phyloP scores from a whole-genome alignment of 1,140 invertebrate genomes.

The Neodiprion virginianus region DNA sequence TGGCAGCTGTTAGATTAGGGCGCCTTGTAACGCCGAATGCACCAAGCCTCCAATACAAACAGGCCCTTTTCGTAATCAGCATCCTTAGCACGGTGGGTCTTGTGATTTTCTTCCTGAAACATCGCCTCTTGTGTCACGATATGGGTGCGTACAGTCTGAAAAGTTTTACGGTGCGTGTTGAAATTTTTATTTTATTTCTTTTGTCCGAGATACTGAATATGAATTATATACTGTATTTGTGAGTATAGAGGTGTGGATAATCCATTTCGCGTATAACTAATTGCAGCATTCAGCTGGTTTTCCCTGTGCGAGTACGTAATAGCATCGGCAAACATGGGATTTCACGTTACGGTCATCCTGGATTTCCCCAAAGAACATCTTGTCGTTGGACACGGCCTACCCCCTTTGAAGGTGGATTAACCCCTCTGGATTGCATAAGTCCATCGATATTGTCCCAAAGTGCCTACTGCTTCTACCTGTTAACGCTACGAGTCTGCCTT shows the following conservation, averaged over 20 bases:
- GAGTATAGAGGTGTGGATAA: conserved; percentile 1
- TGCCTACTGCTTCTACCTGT: conserved; percentile 49
- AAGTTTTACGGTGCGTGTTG: background rate
- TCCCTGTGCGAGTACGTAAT: conserved; percentile 91
- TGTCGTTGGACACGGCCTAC: conserved; percentile 70
- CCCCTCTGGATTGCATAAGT: conserved; percentile 39
- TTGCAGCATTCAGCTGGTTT: conserved; percentile 92
- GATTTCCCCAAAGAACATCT: conserved; percentile 85
- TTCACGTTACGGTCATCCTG: conserved; percentile 85
- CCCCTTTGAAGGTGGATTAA: conserved; percentile 54
- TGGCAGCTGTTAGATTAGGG: conserved; percentile 68
- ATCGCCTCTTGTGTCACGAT: conserved; percentile 85
- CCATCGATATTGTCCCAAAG: conserved; percentile 46
- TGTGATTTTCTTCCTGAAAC: conserved; percentile 85
- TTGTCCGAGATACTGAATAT: background rate
- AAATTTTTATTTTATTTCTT: background rate
- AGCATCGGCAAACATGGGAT: conserved; percentile 89
- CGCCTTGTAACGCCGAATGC: conserved; percentile 59
- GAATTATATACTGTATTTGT: background rate
- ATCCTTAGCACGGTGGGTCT: conserved; percentile 81
- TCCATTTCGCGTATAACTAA: background rate
- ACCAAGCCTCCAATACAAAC: conserved; percentile 72
- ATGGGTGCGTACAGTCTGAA: conserved; percentile 71
- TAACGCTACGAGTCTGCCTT: background rate
- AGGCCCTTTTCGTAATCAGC: conserved; percentile 77